Conservation (phyloP, 2,888 invertebrate species). For the Parnassius apollo region DNA sequence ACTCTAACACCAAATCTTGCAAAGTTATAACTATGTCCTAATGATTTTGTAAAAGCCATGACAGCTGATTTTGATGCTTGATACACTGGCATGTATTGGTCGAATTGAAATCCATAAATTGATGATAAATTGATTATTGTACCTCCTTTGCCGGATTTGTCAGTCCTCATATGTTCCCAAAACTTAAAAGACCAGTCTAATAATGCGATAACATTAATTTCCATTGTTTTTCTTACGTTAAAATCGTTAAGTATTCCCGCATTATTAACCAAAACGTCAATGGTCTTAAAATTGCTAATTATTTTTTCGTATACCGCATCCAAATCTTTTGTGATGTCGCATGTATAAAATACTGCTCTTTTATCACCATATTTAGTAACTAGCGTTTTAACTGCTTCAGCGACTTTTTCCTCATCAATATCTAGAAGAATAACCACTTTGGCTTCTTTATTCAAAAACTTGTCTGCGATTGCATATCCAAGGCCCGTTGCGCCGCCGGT, state of each 20-base stretch:
- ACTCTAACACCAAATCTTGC: conserved; percentile 56
- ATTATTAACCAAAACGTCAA: conserved; percentile 60
- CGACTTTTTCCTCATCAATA: conserved; percentile 41
- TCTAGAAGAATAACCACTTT: conserved; percentile 40
- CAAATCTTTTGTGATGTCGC: conserved; percentile 69
- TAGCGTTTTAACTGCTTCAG: conserved; percentile 50
- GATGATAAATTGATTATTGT: conserved; percentile 83
- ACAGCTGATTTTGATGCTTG: conserved; percentile 78
- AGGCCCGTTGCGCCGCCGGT: conserved; percentile 81
- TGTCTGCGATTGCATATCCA: conserved; percentile 67
- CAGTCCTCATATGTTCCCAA: conserved; percentile 76
- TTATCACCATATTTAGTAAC: conserved; percentile 61
- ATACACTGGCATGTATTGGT: conserved; percentile 73
- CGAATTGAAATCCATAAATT: conserved; percentile 71
- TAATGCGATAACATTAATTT: conserved; percentile 47
- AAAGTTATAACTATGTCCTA: conserved; percentile 59
- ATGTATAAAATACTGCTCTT: conserved; percentile 62
- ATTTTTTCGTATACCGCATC: conserved; percentile 49
- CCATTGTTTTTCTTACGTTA: conserved; percentile 36
- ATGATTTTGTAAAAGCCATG: conserved; percentile 65
- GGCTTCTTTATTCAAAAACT: conserved; percentile 61
- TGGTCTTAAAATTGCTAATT: conserved; percentile 38
- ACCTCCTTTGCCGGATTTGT: conserved; percentile 78
- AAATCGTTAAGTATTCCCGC: conserved; percentile 46
- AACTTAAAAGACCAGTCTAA: conserved; percentile 66